phyloP scores from a whole-genome alignment of 2,113 vertebrate genomes.

The Anas platyrhynchos region DNA sequence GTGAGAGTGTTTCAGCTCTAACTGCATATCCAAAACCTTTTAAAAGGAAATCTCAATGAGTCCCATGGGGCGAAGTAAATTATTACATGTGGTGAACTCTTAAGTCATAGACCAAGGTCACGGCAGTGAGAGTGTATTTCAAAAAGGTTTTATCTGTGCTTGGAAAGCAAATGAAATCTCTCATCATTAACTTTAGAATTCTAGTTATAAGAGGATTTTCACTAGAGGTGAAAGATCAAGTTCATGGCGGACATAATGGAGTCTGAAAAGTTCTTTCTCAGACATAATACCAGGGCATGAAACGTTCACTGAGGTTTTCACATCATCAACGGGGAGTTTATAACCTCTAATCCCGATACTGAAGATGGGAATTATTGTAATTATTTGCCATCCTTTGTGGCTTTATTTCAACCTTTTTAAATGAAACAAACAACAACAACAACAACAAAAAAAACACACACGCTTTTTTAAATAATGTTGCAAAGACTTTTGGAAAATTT shows the following conservation, averaged over 20 bases:
- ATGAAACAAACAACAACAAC: too few species aligned
- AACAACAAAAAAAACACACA: fast-evolving
- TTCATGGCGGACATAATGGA: slow-evolving; percentile 69
- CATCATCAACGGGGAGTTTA: slow-evolving; percentile 24
- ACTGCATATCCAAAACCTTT: slow-evolving; percentile 60
- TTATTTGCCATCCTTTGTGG: neutral
- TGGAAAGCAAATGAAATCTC: slow-evolving; percentile 78
- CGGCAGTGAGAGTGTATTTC: slow-evolving; percentile 71
- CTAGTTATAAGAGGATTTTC: slow-evolving; percentile 71
- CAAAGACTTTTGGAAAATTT: neutral
- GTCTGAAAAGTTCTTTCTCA: slow-evolving; percentile 69
- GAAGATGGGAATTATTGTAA: slow-evolving; percentile 54
- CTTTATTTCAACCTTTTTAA: neutral
- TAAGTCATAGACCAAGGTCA: slow-evolving; percentile 77
- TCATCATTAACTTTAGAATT: slow-evolving; percentile 77
- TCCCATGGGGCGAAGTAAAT: slow-evolving; percentile 73
- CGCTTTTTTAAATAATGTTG: neutral
- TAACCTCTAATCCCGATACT: slow-evolving; percentile 8
- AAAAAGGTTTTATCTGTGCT: slow-evolving; percentile 77
- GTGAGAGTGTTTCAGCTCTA: slow-evolving; percentile 24
- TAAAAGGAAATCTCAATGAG: slow-evolving; percentile 69
- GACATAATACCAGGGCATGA: slow-evolving; percentile 43
- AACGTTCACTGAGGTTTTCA: slow-evolving; percentile 48
- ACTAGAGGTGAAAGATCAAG: slow-evolving; percentile 79
- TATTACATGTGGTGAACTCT: slow-evolving; percentile 76